phyloP scores from a whole-genome alignment of 2,888 invertebrate genomes.

The Eilema caniola region DNA sequence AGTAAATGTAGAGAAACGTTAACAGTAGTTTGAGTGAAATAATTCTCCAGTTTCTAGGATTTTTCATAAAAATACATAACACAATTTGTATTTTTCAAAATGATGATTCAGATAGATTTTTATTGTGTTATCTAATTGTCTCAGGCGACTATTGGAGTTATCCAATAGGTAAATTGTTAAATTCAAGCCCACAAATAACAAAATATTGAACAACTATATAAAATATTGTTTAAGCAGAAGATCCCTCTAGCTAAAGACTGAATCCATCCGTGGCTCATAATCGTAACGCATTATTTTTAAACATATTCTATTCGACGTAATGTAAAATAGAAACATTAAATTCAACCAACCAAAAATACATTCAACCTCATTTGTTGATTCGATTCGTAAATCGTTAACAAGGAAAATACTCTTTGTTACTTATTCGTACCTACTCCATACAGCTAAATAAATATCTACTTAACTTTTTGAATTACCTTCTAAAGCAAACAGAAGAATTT shows the following conservation, averaged over 20 bases:
- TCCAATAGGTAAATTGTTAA: too few relatives aligned
- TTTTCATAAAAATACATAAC: background rate
- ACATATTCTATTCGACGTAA: background rate
- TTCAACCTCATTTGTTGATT: background rate
- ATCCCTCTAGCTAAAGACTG: background rate
- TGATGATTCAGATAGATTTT: background rate
- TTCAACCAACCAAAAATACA: background rate
- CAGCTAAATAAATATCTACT: background rate
- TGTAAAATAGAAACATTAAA: background rate
- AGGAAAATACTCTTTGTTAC: background rate
- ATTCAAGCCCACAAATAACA: too few relatives aligned
- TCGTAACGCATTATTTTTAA: background rate
- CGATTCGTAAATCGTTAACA: background rate
- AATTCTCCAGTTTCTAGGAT: background rate
- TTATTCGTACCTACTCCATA: background rate
- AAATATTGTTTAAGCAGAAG: too few relatives aligned
- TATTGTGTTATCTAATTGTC: background rate
- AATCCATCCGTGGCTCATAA: background rate
- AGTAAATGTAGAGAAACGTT: too few relatives aligned
- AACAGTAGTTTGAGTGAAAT: background rate
- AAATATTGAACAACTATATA: too few relatives aligned
- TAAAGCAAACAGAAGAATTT: background rate
- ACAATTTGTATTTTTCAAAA: background rate
- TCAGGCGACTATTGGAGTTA: too few relatives aligned
- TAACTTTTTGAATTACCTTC: too few relatives aligned